Percentiles rank a stretch among this genome's conserved stretches.
Conservation (phyloP, 2,797 vertebrate genomes). For the Scolopax rusticola region DNA sequence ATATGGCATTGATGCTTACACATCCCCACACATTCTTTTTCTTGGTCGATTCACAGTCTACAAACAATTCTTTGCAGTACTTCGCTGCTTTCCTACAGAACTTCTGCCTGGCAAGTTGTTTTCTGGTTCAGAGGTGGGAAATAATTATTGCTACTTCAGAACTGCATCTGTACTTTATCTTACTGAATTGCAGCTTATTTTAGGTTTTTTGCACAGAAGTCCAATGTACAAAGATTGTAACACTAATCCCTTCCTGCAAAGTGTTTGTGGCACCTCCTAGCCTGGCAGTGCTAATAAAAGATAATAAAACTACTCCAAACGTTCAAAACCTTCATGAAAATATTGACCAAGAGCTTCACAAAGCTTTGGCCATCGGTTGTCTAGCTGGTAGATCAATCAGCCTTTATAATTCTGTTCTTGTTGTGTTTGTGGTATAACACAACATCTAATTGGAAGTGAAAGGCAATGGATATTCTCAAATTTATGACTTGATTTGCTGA, state of each 20-base stretch:
- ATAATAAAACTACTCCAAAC: not conserved
- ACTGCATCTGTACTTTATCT: not conserved
- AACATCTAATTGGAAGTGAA: not conserved
- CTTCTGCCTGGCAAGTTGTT: not conserved
- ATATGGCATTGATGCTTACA: not conserved
- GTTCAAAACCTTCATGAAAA: not conserved
- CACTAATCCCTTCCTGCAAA: not conserved
- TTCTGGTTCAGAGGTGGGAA: not conserved
- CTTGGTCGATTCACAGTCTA: not conserved
- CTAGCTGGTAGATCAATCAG: not conserved
- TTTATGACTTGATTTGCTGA: not conserved
- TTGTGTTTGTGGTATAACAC: not conserved
- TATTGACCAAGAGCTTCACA: not conserved
- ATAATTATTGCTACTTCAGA: not conserved
- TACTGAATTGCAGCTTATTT: not conserved
- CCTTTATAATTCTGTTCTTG: not conserved
- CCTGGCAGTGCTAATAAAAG: not conserved
- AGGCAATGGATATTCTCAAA: not conserved
- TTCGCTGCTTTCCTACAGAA: not conserved
- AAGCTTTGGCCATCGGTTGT: not conserved
- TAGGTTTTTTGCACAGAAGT: not conserved
- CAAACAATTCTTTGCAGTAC: not conserved
- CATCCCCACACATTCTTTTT: not conserved
- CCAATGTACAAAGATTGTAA: not conserved
- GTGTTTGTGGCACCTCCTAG: not conserved